Base-by-base conservation (phyloP, 2,113 vertebrate species). In the Aramus guarauna region DNA sequence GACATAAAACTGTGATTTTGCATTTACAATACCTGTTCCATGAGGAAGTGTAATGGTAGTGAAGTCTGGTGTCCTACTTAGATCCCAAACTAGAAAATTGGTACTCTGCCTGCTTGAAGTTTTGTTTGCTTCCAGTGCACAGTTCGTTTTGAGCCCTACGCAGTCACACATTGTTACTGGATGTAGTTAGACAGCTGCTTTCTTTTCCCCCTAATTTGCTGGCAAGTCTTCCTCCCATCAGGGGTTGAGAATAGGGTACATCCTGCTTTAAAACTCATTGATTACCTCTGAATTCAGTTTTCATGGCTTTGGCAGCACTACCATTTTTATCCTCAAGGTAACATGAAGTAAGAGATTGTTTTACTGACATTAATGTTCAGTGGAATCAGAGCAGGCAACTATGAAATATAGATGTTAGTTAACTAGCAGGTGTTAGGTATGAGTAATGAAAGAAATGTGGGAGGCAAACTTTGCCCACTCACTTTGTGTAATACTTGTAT, bases 381-480 rank as follows among this genome's bases (percentile, higher is more conserved):
- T 85, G 74, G 62, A 97, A 95, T 71, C 64, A 66, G 74, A 97
- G 53, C 50, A 79, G 56, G n/a, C 50, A 58, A 59, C 82, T 73
- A 95, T 91, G 63, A 92, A 95, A 94, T 95, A 86, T 92, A 32
- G 62, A 88, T 91, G 81, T 89, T 91, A 63, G 66, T 75, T 97
- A 95, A 96, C 84, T 93, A 96, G 83, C 73, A 94, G 80, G 92
- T 96, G 95, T 76, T 91, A 95, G 74, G 73, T 79, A 94, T 91
- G 92, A 96, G 96, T 95, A 96, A 94, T 91, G 90, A 96, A 96
- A 97, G 92, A 96, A 94, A 97, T 92, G 92, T 94, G 89, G 94
- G 86, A 94, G 93, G 63, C 79, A 88, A 94, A 94, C 90, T 80
- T 88, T 63, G 74, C 95, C 84, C 59, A 66, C 85, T 96, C 88